phyloP scores from a whole-genome alignment of 2,797 vertebrate genomes.

The Hylomyscus alleni region DNA sequence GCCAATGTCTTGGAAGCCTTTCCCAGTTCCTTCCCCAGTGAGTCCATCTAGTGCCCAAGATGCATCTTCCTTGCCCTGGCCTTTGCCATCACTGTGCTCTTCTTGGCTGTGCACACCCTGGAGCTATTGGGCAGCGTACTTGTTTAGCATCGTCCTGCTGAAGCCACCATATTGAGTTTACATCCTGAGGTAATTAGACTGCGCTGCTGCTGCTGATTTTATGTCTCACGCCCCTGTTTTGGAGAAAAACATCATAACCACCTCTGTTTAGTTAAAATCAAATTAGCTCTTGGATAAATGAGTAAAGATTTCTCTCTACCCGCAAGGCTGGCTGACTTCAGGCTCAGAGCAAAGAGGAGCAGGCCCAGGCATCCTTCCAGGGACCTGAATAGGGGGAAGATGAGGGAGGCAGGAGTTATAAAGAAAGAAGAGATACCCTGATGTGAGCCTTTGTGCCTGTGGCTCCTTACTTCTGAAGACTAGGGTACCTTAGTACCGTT shows the following conservation, averaged over 20 bases:
- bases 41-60: too few species aligned
- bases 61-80: too few species aligned
- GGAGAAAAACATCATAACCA: not conserved
- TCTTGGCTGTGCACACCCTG: too few species aligned
- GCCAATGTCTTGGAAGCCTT: not conserved
- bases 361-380: slow-evolving; percentile 17
- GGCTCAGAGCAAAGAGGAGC: not conserved
- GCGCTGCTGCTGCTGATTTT: not conserved
- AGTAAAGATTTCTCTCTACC: not conserved
- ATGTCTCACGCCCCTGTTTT: not conserved
- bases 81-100: too few species aligned
- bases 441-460: not conserved
- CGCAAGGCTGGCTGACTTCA: slow-evolving; percentile 19
- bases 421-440: not conserved
- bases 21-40: too few species aligned
- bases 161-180: not conserved
- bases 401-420: not conserved
- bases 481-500: not conserved
- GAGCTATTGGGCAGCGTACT: too few species aligned
- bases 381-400: not conserved
- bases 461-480: not conserved
- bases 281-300: slow-evolving; percentile 1
- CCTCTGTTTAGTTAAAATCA: slow-evolving; percentile 44
- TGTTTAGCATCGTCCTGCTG: not conserved
- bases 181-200: not conserved